Conservation (phyloP, 2,113 vertebrate genomes). For the Anhinga rufa region DNA sequence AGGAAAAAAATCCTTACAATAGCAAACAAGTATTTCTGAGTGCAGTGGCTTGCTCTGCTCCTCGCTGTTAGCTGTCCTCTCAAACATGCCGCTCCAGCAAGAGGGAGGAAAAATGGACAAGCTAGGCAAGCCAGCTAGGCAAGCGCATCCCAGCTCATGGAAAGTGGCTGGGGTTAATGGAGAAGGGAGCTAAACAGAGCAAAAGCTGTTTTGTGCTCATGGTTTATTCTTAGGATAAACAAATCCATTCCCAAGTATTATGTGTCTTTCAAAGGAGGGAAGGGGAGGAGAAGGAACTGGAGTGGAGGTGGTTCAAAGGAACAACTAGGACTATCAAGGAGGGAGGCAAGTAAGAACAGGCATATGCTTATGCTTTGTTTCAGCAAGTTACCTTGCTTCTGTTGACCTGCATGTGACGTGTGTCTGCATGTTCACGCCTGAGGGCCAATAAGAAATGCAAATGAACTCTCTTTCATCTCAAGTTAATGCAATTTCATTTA, state of each 20-base stretch:
- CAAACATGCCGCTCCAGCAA: not conserved
- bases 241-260: not conserved
- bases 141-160: not conserved
- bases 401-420: not conserved
- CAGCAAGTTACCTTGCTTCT: not conserved
- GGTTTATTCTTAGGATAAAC: not conserved
- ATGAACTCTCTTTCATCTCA: conserved; percentile 35
- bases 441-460: not conserved
- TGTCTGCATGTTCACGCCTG: not conserved
- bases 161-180: not conserved
- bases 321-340: not conserved
- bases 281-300: not conserved
- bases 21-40: not conserved
- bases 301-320: conserved; percentile 4
- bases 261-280: not conserved
- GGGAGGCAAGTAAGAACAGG: not conserved
- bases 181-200: not conserved
- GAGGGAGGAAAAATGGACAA: not conserved
- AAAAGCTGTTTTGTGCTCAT: not conserved
- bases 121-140: not conserved
- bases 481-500: conserved; percentile 9
- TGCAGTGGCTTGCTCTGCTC: not conserved
- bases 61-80: not conserved
- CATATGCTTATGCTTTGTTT: not conserved
- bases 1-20: not conserved